These are phyloP conservation scores for Oxyura jamaicensis DNA, from an alignment of 2,113 vertebrate genomes.

Conservation along the genomic window DNA sequence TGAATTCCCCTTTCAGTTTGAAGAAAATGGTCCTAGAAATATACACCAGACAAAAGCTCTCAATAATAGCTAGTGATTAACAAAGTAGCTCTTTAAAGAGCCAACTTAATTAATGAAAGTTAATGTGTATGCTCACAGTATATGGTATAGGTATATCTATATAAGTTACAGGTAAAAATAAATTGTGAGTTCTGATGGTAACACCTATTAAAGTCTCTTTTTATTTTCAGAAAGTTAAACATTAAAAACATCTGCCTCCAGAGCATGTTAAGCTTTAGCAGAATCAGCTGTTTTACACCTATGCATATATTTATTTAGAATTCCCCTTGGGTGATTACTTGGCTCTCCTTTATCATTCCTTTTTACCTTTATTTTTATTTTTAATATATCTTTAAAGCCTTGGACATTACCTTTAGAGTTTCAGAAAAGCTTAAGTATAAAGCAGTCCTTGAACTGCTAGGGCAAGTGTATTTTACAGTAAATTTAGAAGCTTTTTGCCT, in stretches of 20 bases:
- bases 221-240: not conserved
- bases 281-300: not conserved
- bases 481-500: not conserved
- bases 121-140: not conserved
- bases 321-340: not conserved
- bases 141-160: not conserved
- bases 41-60: not conserved
- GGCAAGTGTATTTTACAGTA: not conserved
- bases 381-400: not conserved
- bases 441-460: not conserved
- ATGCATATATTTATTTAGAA: not conserved
- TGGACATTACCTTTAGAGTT: not conserved
- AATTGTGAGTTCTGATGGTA: not conserved
- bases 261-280: not conserved
- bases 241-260: not conserved
- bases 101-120: not conserved
- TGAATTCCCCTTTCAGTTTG: not conserved
- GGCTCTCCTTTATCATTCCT: not conserved
- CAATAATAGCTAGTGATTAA: not conserved
- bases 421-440: not conserved
- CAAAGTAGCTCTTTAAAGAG: not conserved
- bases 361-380: not conserved
- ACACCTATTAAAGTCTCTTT: not conserved
- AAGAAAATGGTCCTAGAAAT: not conserved
- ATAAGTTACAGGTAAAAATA: not conserved